Base-by-base conservation (phyloP, 2,113 vertebrate genomes). In the Nibea coibor region DNA sequence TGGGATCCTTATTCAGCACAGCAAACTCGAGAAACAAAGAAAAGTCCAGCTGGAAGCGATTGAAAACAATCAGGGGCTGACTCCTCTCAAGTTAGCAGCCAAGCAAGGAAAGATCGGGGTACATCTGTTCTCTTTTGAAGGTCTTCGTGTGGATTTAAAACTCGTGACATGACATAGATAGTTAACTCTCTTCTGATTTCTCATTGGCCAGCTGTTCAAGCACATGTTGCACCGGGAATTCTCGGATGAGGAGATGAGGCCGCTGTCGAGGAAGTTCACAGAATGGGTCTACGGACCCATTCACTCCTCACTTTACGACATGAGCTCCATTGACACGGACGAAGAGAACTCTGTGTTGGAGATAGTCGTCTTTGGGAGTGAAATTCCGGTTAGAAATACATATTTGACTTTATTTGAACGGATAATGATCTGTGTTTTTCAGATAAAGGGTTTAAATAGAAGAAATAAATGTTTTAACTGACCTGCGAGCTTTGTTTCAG, bases 201-300 rank as follows among this genome's bases (percentile, higher is more conserved):
- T 78, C 28, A 0, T 48, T 42, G 11, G n/a, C 12, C 86, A 98
- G 97, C 92, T 97, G 74, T 95, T 97, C 78, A 94, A 57, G 61
- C 96, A 98, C 85, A 96, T 97, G 71, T 90, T 98, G 72, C 93
- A 95, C 54, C 93, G 96, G 42, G 97, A 98, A 81, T 97, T 98
- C 65, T 88, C 87, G 26, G 96, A 96, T 4, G 93, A 95, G 0
- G 94, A 96, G 75, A 96, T 95, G 53, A 94, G 94, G 45, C 95
- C 95, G 45, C 92, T 98, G 80, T 97, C 96, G 35, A 93, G 96
- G 75, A 98, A 96, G 92, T 97, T 98, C 82, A 97, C 96, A 0
- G 97, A 98, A 81, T 97, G 96, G 96, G 96, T 96, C 4, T 98
- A 96, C 0, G 97, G 97, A 45, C 97, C 97, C 0, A 96, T 98